Evolutionary conservation across 2,888 invertebrate species (phyloP).

Genomic region (Euzetes globulus): DNA sequence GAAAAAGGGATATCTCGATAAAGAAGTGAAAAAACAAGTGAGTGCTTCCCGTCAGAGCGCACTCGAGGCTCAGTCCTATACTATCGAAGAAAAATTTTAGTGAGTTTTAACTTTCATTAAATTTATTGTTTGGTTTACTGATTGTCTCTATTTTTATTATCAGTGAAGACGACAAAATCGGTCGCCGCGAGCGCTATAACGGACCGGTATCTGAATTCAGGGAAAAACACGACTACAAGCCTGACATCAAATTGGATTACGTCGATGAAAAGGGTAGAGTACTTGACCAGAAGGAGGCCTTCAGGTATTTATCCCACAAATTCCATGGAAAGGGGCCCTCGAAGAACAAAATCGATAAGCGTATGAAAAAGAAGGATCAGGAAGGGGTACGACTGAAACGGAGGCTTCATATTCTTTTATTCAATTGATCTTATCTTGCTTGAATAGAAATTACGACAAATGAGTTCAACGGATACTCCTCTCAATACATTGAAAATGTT

Average conservation of each 20-base stretch:
- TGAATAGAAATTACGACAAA: constrained; percentile 75
- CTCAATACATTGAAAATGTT: constrained; percentile 86
- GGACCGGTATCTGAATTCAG: constrained; percentile 86
- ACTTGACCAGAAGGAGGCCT: constrained; percentile 91
- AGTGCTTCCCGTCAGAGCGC: constrained; percentile 62
- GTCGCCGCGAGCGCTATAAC: constrained; percentile 53
- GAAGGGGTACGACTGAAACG: constrained; percentile 60
- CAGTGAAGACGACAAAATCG: constrained; percentile 67
- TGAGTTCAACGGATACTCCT: constrained; percentile 97
- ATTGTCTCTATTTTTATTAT: constrained; percentile 43
- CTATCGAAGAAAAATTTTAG: constrained; percentile 47
- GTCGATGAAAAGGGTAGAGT: constrained; percentile 91
- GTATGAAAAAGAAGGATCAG: constrained; percentile 86
- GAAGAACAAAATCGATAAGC: constrained; percentile 93
- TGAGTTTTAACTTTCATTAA: constrained; percentile 41
- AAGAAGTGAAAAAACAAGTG: constrained; percentile 64
- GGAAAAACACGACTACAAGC: constrained; percentile 81
- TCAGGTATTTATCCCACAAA: constrained; percentile 77
- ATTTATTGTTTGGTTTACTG: background rate
- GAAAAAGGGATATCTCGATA: constrained; percentile 85
- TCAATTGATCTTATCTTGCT: constrained; percentile 35
- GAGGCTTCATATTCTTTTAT: background rate
- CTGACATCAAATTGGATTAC: constrained; percentile 90
- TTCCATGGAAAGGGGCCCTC: constrained; percentile 99
- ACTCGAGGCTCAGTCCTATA: constrained; percentile 69